Conservation (phyloP, 2,888 invertebrate species). For the Calliscelio sp. region DNA sequence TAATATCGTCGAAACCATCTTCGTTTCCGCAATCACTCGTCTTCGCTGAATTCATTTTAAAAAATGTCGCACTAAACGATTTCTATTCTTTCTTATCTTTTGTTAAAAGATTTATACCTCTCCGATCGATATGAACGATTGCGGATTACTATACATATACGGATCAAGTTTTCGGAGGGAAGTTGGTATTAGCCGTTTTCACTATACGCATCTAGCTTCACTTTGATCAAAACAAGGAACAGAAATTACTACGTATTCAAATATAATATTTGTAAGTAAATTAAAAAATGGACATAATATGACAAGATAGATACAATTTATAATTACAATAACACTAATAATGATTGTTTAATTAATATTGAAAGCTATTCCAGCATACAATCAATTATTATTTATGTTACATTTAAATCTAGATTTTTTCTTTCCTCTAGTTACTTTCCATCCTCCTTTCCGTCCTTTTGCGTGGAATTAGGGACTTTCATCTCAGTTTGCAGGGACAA, state of each 20-base stretch:
- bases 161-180: background rate
- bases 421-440: background rate
- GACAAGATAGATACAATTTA: background rate
- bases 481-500: background rate
- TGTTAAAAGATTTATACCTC: no score
- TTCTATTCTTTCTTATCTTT: no score
- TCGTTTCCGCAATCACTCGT: no score
- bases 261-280: background rate
- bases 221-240: slow-evolving; percentile 2
- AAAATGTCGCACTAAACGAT: no score
- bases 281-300: background rate
- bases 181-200: background rate
- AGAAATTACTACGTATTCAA: background rate
- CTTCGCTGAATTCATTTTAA: no score
- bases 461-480: background rate
- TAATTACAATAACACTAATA: background rate
- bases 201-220: background rate
- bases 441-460: background rate
- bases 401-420: background rate
- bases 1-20: no score
- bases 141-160: no score
- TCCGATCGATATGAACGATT: no score
- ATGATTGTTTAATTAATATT: background rate
- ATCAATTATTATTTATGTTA: background rate
- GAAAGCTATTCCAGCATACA: background rate